Base-by-base conservation (phyloP, 2,888 invertebrate genomes). In the Laspeyria flexula region DNA sequence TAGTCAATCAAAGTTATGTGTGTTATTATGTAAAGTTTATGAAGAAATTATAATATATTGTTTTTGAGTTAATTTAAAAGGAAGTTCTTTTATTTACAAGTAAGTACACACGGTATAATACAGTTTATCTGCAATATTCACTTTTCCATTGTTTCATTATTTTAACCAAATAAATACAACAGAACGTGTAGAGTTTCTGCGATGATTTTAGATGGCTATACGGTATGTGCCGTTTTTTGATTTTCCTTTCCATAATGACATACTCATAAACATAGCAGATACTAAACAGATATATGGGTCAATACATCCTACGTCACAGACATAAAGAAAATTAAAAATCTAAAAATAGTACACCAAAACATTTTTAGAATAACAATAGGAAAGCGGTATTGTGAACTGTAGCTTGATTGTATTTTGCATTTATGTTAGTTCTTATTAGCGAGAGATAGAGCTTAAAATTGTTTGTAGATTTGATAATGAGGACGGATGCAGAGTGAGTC, bases 401-500 rank as follows among this genome's bases (percentile, higher is more conserved):
- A 43, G 52, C 43, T 43, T 29, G 34, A 46, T 42, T 43, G 34
- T 16, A 5, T 47, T 50, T 53, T 52, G 43, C 50, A 38, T 51
- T 25, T 46, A 45, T 31, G 21, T 42, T 40, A 21, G 23, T 27
- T 42, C 60, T 62, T 65, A 63, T 55, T 30, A 1, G 10, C 37
- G 40, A 3, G 16, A 0, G 5, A 33, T 59, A 75, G 44, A 52
- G 67, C 65, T 62, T 55, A 47, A 43, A 63, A 55, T 68, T 12
- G 54, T 40, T 44, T 43, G 43, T 30, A 37, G 13, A 33, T 43
- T 41, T 13, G 41, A 12, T 30, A 46, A 43, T 43, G 51, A 56
- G 41, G 67, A 71, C 81, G 85, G 85, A 85, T 79, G 75, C 72
- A 50, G 56, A 29, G 57, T 88, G 88, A 88, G 71, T 90, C 89